Evolutionary conservation across 1,140 invertebrate genomes (phyloP), one percentile per base, ranked within the genome.

Genomic region (Globodera ellingtonae): DNA sequence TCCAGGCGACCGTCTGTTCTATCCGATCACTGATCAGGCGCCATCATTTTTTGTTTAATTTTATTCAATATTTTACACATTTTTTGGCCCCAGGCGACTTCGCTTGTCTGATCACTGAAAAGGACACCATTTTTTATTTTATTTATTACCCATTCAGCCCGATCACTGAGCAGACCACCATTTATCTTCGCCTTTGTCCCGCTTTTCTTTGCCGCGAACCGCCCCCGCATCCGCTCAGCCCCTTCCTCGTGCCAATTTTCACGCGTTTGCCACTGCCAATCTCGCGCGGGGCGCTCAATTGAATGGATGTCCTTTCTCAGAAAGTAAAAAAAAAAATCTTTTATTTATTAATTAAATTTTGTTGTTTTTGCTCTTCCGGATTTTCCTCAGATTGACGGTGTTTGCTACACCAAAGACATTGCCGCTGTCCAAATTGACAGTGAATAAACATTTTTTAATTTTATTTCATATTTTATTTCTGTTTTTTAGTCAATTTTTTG

Each of bases 241-340:
- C 77, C 24, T 87, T 89, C 72, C 81, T 88, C 69, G 87, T 89
- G 24, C 87, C 87, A 6, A 85, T 88, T n/a, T 88, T 89, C 65
- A 88, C 83, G 56, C 47, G 88, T 52, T 52, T 79, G n/a, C 86
- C 85, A 3, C 85, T 85, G 44, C 86, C 85, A 8, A 88, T 75
- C 6, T 59, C 82, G 18, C 46, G 44, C 5, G 21, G 13, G 72
- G n/a, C 87, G 13, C 73, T 86, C 6, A 73, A 84, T 47, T 87
- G 87, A 66, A 85, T 88, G 85, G 87, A 88, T 78, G 86, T 88
- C 15, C 77, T 88, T 24, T 88, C 88, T 44, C 87, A 89, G 75
- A 89, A 89, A 67, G 87, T 89, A 62, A 44, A 46, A 52, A 72
- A 75, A n/a, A n/a, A n/a, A n/a, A n/a, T n/a, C n/a, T n/a, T 15